A percentile compares a stretch with the other conserved stretches of the same genome.
These are phyloP conservation scores for Thaumatotibia leucotreta DNA, from an alignment of 1,140 invertebrate genomes.

Conservation along the genomic window DNA sequence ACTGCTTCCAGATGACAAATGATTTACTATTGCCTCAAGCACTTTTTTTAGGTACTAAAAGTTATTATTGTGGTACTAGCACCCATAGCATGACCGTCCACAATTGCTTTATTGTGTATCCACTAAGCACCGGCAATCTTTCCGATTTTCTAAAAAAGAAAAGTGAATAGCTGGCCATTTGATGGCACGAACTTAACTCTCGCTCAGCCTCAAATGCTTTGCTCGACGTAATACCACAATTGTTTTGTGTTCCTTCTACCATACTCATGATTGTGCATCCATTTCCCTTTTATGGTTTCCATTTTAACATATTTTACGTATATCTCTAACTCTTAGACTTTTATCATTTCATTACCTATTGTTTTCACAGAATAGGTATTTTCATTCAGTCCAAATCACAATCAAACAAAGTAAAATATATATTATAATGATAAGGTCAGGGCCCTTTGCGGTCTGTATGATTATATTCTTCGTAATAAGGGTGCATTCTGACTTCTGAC, in stretches of 20 bases:
- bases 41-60: background rate
- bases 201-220: background rate
- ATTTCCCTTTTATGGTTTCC: background rate
- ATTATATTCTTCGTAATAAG: too few species aligned
- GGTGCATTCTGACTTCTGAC: too few species aligned
- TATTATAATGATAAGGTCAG: too few species aligned
- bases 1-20: too few species aligned
- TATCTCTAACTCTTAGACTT: too few species aligned
- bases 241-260: background rate
- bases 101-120: slow-evolving; percentile 6
- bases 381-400: too few species aligned
- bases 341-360: too few species aligned
- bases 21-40: background rate
- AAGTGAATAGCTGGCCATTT: background rate
- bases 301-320: background rate
- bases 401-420: too few species aligned
- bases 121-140: background rate
- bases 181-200: background rate
- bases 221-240: background rate
- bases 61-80: background rate
- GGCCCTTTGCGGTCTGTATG: too few species aligned
- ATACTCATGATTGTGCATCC: background rate
- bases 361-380: too few species aligned
- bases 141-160: background rate
- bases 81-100: background rate